Conservation (phyloP, 2,888 invertebrate genomes). For the Bombyx huttoni region DNA sequence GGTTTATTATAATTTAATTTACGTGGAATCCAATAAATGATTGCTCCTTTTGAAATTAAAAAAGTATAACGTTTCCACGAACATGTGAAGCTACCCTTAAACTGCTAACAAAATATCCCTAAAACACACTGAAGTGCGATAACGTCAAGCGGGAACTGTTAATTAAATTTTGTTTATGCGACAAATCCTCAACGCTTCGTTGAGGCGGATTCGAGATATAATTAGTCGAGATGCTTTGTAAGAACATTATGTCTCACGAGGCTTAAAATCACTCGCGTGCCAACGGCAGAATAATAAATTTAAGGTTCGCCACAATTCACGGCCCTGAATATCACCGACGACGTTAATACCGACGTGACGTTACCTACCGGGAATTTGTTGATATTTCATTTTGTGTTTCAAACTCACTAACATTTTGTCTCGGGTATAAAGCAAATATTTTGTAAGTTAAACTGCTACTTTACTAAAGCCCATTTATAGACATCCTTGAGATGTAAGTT, state of each 20-base stretch:
- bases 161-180: constrained; percentile 27
- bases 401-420: background rate
- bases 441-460: too few species aligned
- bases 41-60: too few species aligned
- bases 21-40: too few species aligned
- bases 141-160: constrained; percentile 14
- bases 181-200: constrained; percentile 22
- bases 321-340: background rate
- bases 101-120: too few species aligned
- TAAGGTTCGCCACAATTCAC: constrained; percentile 4
- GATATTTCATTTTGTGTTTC: background rate
- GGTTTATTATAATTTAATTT: too few species aligned
- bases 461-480: too few species aligned
- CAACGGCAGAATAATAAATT: constrained; percentile 16
- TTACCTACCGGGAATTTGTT: too few species aligned
- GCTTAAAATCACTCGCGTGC: constrained; percentile 3
- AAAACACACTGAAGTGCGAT: too few species aligned
- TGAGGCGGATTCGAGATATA: constrained; percentile 16
- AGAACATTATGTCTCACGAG: constrained; percentile 7
- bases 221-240: constrained; percentile 12
- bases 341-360: background rate
- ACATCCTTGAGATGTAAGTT: too few species aligned
- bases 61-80: too few species aligned
- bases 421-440: too few species aligned
- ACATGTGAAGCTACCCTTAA: too few species aligned